Evolutionary conservation across 2,888 invertebrate species (phyloP), one percentile per base, ranked within the genome.

Genomic region (Liposcelis brunnea): DNA sequence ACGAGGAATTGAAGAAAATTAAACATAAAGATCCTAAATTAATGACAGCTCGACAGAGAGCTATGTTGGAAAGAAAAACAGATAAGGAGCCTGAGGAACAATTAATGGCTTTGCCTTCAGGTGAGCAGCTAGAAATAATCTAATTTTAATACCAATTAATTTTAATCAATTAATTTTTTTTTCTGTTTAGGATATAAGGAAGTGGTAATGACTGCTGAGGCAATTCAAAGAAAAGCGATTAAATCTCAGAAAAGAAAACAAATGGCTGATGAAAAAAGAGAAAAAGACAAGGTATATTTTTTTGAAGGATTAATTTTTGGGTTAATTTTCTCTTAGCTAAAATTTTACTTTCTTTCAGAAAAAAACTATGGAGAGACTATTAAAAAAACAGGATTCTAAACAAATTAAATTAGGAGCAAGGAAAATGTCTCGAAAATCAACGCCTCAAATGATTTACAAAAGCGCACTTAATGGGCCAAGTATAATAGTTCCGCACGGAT

Each of bases 21-120:
- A 91, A 90, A 64, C 80, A 80, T 1, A 82, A 82, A 59, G 90
- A 93, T 66, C 91, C 91, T 0, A 85, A 86, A 59, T 69, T 93
- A 58, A 87, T 94, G 85, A 94, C 94, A 12, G 91, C 93, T 1
- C 72, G 94, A 49, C 94, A 94, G 65, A 70, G 91, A 55, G 91
- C 94, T 0, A 83, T 93, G 80, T 81, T 91, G 55, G 91, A 91
- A 61, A 73, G 90, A 51, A 81, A 82, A 49, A 78, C 75, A 31
- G 83, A 85, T 42, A 61, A 82, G 46, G 82, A 80, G 53, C 68
- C 71, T 46, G 66, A 71, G 49, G 80, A 80, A 65, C 70, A 75
- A 7, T 62, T 78, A 1, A 62, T 78, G 46, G 73, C 77, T 1
- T 56, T 79, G 32, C 78, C 78, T 1, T 75, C 74, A 42, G 67